A percentile compares a stretch with the other conserved stretches of the same genome.
phyloP scores from a whole-genome alignment of 2,113 vertebrate genomes.

The Ammodramus savannarum region DNA sequence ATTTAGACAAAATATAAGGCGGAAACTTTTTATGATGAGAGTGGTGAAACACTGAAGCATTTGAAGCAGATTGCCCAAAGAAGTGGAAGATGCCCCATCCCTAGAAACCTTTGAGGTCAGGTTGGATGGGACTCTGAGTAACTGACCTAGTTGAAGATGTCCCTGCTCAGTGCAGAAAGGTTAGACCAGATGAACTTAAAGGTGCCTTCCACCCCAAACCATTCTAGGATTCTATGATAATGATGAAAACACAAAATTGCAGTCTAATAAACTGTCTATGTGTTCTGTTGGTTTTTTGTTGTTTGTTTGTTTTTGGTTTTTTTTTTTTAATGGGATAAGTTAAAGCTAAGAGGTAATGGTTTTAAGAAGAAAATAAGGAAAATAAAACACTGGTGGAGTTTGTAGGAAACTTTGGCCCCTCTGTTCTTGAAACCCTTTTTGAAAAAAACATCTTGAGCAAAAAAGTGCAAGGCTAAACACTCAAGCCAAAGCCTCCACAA shows the following conservation, averaged over 20 bases:
- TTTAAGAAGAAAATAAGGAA: background rate
- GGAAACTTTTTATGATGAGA: background rate
- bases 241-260: background rate
- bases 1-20: background rate
- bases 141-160: background rate
- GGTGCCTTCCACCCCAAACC: background rate
- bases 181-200: background rate
- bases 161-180: background rate
- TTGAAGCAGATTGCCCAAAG: background rate
- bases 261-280: background rate
- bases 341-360: background rate
- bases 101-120: background rate
- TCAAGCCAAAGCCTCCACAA: slow-evolving; percentile 44
- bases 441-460: background rate
- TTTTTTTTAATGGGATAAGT: background rate
- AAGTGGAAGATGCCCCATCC: background rate
- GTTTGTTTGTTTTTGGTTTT: background rate
- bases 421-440: background rate
- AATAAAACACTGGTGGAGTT: background rate
- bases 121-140: background rate
- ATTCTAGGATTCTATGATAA: background rate
- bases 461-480: slow-evolving; percentile 12
- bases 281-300: background rate
- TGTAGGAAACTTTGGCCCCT: background rate
- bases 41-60: background rate